Conservation (phyloP, 1,140 invertebrate species). For the Metopolophium dirhodum region DNA sequence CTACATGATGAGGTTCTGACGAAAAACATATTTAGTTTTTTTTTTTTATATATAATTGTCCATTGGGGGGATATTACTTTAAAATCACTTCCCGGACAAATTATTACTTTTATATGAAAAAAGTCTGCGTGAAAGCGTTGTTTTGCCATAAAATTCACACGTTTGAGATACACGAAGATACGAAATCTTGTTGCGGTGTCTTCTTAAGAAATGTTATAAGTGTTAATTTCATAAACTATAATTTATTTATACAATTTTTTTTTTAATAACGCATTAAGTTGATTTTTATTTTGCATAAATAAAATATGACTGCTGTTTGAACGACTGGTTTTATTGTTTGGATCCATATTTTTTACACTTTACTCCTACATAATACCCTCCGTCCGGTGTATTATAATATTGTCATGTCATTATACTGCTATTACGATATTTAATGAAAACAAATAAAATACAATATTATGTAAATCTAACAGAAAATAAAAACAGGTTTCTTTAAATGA, state of each 20-base stretch:
- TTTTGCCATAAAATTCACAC: slow-evolving; percentile 3
- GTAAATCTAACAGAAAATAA: background rate
- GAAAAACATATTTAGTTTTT: background rate
- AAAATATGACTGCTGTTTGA: background rate
- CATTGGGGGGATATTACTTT: background rate
- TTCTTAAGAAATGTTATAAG: background rate
- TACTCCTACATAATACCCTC: background rate
- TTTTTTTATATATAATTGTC: background rate
- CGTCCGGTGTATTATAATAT: background rate
- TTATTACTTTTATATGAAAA: background rate
- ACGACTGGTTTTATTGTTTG: background rate
- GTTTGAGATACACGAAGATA: background rate
- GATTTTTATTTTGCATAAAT: background rate
- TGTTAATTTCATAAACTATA: background rate
- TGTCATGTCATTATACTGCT: background rate
- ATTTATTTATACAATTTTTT: background rate
- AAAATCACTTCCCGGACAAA: background rate
- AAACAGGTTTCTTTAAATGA: slow-evolving; percentile 12
- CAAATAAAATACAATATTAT: slow-evolving; percentile 9
- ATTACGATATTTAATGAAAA: slow-evolving; percentile 1
- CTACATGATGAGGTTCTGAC: background rate
- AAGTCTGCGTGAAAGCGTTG: background rate
- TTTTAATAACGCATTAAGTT: background rate
- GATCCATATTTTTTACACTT: background rate
- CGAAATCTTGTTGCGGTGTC: background rate